Evolutionary conservation across 2,797 vertebrate species (phyloP), one percentile per base, ranked within the genome.

Genomic region (Cuculus canorus): DNA sequence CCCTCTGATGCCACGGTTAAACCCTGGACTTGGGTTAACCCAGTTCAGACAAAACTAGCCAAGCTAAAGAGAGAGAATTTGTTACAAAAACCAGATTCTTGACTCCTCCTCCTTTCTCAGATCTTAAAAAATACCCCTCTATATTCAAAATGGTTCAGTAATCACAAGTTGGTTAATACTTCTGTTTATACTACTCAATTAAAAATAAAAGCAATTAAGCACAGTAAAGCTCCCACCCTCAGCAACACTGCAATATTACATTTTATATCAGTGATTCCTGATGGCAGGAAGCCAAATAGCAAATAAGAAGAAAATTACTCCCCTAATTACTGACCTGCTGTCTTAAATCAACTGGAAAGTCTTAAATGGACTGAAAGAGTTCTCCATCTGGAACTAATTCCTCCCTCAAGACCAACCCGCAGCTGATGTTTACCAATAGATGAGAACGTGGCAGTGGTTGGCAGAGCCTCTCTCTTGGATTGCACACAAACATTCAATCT

Each of bases 391-490:
- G 94, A 93, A 88, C 75, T 93, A 92, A 95, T 95, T 78, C 59
- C 86, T 93, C 94, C 83, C 93, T 70, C 30, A 82, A 92, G 86
- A 73, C 83, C 70, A 84, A 59, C 35, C 83, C 45, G 71, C 91
- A 86, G 95, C 93, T 82, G 92, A 90, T 96, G 95, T 97, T 97
- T 95, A 96, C 92, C 91, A 95, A 96, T 33, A 96, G 90, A 90
- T 86, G 95, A 50, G 96, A 95, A 97, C 88, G 93, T 97, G 94
- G 95, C 96, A 95, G 88, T 17, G 64, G 91, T 15, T 86, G 91
- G 87, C 45, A 84, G 66, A 23, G 39, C 63, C 61, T 77, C 94
- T 48, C 82, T 70, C 86, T 86, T 84, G 90, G 90, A 83, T 79
- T 48, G 32, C 32, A 63, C 60, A 64, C 85, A 64, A 47, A 86